Percentiles rank a stretch among this genome's conserved stretches.
Conservation (phyloP, 2,888 invertebrate genomes). For the Omphaloscelis lunosa region DNA sequence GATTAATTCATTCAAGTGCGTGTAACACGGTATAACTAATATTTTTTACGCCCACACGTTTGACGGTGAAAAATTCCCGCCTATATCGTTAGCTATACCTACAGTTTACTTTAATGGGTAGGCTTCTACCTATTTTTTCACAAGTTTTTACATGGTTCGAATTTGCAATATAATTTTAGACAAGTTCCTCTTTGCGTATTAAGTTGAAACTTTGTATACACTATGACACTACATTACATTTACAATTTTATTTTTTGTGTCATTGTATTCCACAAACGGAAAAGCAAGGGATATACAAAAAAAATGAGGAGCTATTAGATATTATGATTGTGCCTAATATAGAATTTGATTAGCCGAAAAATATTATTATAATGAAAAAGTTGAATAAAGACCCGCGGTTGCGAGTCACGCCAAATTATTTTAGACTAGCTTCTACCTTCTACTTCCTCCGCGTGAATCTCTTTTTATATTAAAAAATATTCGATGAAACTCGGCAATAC, state of each 20-base stretch:
- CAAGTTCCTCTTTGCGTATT: not conserved
- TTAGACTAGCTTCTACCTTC: too few relatives aligned
- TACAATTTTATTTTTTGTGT: not conserved
- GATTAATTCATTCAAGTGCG: constrained; percentile 52
- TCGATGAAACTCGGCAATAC: not conserved
- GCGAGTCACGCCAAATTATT: too few relatives aligned
- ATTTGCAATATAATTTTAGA: not conserved
- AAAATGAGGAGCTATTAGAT: not conserved
- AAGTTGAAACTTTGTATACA: not conserved
- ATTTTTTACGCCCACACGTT: constrained; percentile 35
- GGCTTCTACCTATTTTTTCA: constrained; percentile 3
- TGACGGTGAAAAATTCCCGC: constrained; percentile 32
- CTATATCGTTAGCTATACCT: constrained; percentile 7
- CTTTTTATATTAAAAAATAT: too few relatives aligned
- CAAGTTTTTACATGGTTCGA: not conserved
- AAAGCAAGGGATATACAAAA: not conserved
- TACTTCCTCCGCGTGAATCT: too few relatives aligned
- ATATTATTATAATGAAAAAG: too few relatives aligned
- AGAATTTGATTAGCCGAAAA: not conserved
- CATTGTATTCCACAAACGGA: not conserved
- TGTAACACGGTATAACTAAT: constrained; percentile 29
- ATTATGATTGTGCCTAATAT: not conserved
- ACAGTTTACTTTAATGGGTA: not conserved
- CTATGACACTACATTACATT: not conserved
- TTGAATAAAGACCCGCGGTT: too few relatives aligned